Base-by-base conservation (phyloP, 2,797 vertebrate genomes). In the Mionectes olivaceus region DNA sequence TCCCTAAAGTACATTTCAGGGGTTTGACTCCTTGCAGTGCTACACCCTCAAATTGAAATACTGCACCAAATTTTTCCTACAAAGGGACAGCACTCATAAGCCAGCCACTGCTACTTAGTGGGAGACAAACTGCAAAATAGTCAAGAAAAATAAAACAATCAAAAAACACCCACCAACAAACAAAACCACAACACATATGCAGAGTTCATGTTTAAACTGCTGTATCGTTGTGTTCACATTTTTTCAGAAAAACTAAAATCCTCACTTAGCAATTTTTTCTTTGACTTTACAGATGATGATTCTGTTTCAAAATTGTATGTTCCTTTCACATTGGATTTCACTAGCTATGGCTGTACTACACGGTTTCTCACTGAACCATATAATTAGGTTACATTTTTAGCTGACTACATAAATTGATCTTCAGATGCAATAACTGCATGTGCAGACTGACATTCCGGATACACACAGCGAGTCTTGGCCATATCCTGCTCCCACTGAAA, bases 381-480 rank as follows among this genome's bases (percentile, higher is more conserved):
- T 90, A 94, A 96, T 96, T 88, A 90, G 78, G 85, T 85, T 83
- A 93, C 73, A 69, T 88, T 94, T 96, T 95, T 82, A 94, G 91
- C 89, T 91, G 73, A 90, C 79, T 94, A 93, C 73, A 91, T 69
- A 78, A 86, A 93, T 61, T 81, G 87, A 94, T 92, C 82, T 94
- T 75, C 87, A 89, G 73, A 93, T 83, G 64, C 53, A 94, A n/a
- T 53, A 81, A 90, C 46, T 57, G 53, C 39, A 37, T 68, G 61
- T 39, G 69, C 89, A 86, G 73, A 43, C 71, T 50, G 53, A 93
- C 79, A 41, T 81, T 83, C 43, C 2, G 2, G 61, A 83, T 27
- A 49, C 2, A 4, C 68, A 81, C 22, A 78, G 37, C 24, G 57
- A 35, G 44, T 23, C 57, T 39, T 68, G 61, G 55, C 50, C 7